Conservation (phyloP, 2,888 invertebrate genomes). For the Sacculina carcini region DNA sequence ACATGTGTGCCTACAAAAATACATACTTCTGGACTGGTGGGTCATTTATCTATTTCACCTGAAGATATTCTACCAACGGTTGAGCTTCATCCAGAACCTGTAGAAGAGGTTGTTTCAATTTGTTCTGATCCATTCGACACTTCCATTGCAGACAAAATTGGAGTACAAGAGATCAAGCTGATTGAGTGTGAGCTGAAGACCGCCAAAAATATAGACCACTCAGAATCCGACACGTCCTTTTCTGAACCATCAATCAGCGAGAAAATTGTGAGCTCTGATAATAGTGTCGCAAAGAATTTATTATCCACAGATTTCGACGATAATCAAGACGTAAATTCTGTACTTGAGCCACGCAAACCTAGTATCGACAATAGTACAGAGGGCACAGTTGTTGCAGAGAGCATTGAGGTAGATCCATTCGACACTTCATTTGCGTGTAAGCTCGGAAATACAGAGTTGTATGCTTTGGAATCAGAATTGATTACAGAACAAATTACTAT, state of each 20-base stretch:
- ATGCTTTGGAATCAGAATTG: constrained; percentile 47
- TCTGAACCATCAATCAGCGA: too few relatives aligned
- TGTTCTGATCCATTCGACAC: constrained; percentile 14
- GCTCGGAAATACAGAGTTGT: constrained; percentile 46
- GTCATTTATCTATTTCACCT: too few relatives aligned
- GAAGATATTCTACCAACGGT: constrained; percentile 10
- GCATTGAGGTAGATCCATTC: constrained; percentile 46
- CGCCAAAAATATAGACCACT: constrained; percentile 16
- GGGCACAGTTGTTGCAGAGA: too few relatives aligned
- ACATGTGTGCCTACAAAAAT: too few relatives aligned
- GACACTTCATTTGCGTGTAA: constrained; percentile 51
- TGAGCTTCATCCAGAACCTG: constrained; percentile 8
- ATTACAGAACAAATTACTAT: constrained; percentile 17
- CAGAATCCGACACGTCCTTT: too few relatives aligned
- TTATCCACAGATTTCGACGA: constrained; percentile 11
- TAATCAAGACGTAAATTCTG: constrained; percentile 3
- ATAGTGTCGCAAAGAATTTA: constrained; percentile 5
- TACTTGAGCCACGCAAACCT: constrained; percentile 7
- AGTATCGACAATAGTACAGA: too few relatives aligned
- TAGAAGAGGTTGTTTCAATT: constrained; percentile 5
- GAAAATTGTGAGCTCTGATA: constrained; percentile 15
- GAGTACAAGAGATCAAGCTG: constrained; percentile 26
- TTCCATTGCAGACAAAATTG: constrained; percentile 12
- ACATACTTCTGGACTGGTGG: too few relatives aligned
- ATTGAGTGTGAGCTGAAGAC: constrained; percentile 31